Evolutionary conservation across 2,113 vertebrate genomes (phyloP), one percentile per base, ranked within the genome.

Genomic region (Oenanthe oenanthe): DNA sequence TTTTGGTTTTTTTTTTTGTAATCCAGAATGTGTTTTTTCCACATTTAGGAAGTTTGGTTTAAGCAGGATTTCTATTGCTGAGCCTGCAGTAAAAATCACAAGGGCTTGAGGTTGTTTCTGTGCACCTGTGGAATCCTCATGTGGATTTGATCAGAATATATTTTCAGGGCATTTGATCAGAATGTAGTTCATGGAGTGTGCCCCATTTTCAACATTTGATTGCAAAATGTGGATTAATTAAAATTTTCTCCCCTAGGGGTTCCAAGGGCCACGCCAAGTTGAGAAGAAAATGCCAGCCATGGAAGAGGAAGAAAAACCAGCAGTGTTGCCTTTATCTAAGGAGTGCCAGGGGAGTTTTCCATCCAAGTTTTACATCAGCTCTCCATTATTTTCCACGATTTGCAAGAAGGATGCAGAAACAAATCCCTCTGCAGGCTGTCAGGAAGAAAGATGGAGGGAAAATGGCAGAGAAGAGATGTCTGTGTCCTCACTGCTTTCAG

Each of bases 231-330:
- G 63, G 50, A 63, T 60, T 94, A 26, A 85, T 84, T 86, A 51
- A 28, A 73, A 67, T 18, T 83, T 89, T 92, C 38, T 89, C 50
- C 78, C 9, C 47, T 89, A 98, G 98, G 98, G 97, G 45, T 98
- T 98, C 95, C 97, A 93, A 92, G 97, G 73, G 85, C 98, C 98
- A 54, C 97, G 96, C 58, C 97, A 97, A 74, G 70, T 97, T 25
- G 94, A 95, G 83, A 98, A 97, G 96, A 98, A 97, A 94, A 72
- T 51, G 24, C 12, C 72, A 56, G 7, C 61, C 6, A 5, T 16
- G 32, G 97, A 97, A 91, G 93, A 88, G 29, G 36, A 60, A 53
- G 75, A 56, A 53, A 77, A 71, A 3, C 2, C 75, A 47, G 1
- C 40, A 17, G 16, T 9, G 6, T 51, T 92, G 7, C 50, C 81